Evolutionary conservation across 2,113 vertebrate genomes (phyloP).

Genomic region (Varanus salvator): DNA sequence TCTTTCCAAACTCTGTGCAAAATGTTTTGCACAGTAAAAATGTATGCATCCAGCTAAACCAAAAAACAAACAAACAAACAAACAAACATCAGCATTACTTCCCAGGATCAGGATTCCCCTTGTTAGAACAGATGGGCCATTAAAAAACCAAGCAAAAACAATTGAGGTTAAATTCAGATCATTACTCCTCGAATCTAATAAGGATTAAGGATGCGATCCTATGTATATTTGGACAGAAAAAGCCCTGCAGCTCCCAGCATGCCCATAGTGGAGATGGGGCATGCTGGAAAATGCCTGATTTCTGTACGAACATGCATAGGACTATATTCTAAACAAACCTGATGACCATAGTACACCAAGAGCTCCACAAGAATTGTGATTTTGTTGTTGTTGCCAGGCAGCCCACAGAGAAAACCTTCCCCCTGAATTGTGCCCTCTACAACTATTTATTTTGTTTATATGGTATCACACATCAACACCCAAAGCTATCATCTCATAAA

Average conservation of each 20-base stretch:
- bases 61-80: neutral
- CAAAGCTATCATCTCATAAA: slow-evolving; percentile 37
- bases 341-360: neutral
- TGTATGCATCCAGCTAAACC: neutral
- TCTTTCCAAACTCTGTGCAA: neutral
- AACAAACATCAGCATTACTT: neutral
- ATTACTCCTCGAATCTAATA: neutral
- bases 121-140: neutral
- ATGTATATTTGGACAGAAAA: too few relatives aligned
- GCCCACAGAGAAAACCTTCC: neutral
- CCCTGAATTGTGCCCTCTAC: neutral
- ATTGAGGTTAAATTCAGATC: neutral
- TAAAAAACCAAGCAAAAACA: neutral
- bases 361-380: neutral
- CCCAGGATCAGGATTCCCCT: neutral
- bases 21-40: neutral
- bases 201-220: neutral
- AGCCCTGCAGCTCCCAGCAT: too few relatives aligned
- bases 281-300: too few relatives aligned
- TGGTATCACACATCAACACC: slow-evolving; percentile 24
- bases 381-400: neutral
- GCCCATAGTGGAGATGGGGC: too few relatives aligned
- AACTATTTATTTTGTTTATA: slow-evolving; percentile 17
- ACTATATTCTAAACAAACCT: too few relatives aligned
- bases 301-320: too few relatives aligned